phyloP scores from a whole-genome alignment of 2,113 vertebrate species.

The Elaphurus davidianus region DNA sequence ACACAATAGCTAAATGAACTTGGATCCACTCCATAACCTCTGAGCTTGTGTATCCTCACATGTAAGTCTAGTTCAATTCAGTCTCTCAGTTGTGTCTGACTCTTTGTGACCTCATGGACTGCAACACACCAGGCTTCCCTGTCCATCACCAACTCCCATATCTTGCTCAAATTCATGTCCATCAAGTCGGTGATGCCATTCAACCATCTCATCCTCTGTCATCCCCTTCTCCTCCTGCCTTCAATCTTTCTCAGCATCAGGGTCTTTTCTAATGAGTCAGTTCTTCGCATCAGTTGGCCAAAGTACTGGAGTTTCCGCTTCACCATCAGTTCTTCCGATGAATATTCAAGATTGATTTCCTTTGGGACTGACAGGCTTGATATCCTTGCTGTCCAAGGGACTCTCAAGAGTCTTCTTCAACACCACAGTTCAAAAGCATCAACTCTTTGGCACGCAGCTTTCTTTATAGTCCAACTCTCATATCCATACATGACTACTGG shows the following conservation, averaged over 20 bases:
- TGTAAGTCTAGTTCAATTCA: not conserved
- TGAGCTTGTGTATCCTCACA: not conserved
- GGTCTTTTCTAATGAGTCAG: not conserved
- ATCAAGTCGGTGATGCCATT: not conserved
- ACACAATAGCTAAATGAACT: not conserved
- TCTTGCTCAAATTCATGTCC: not conserved
- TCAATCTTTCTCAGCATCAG: not conserved
- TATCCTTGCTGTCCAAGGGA: not conserved
- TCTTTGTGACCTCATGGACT: not conserved
- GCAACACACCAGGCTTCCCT: not conserved
- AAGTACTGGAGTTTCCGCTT: not conserved
- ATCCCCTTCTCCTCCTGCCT: not conserved
- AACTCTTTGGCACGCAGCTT: rapidly evolving
- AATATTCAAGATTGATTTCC: not conserved
- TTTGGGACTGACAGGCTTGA: not conserved
- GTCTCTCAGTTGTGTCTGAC: not conserved
- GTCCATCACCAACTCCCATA: not conserved
- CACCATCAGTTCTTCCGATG: not conserved
- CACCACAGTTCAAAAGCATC: not conserved
- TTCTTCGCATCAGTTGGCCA: not conserved
- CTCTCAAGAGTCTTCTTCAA: not conserved
- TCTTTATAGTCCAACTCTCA: not conserved
- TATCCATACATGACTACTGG: not conserved
- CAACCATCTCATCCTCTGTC: not conserved
- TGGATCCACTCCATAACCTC: not conserved